Conservation (phyloP, 2,797 vertebrate genomes). For the Lagorchestes hirsutus region DNA sequence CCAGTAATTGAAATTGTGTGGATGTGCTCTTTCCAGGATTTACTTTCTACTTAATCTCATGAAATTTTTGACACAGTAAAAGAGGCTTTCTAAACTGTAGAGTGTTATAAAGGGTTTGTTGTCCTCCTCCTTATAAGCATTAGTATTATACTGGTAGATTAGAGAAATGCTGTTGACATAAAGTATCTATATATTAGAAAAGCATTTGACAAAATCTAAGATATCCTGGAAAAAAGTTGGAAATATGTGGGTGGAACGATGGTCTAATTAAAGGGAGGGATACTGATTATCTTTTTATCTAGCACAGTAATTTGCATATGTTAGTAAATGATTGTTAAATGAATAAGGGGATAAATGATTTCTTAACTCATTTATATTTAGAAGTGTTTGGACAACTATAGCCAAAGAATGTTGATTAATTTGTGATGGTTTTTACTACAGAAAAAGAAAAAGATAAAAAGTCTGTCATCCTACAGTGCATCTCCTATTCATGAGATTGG, state of each 20-base stretch:
- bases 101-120: neutral
- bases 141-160: neutral
- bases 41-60: neutral
- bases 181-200: conserved; percentile 8
- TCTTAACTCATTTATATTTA: neutral
- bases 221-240: neutral
- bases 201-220: conserved; percentile 17
- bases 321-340: conserved; percentile 2
- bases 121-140: neutral
- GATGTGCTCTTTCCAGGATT: neutral
- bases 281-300: neutral
- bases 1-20: neutral
- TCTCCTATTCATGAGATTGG: neutral
- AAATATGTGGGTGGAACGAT: neutral
- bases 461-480: neutral
- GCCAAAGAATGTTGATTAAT: neutral
- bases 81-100: neutral
- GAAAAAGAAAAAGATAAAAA: neutral
- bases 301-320: neutral
- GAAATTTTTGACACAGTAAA: neutral
- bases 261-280: neutral
- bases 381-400: neutral
- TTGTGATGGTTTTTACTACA: neutral
- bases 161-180: neutral
- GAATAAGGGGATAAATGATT: neutral